Percentiles rank a stretch among this genome's conserved stretches.
Conservation (phyloP, 1,140 invertebrate species). For the Ceratina calcarata region DNA sequence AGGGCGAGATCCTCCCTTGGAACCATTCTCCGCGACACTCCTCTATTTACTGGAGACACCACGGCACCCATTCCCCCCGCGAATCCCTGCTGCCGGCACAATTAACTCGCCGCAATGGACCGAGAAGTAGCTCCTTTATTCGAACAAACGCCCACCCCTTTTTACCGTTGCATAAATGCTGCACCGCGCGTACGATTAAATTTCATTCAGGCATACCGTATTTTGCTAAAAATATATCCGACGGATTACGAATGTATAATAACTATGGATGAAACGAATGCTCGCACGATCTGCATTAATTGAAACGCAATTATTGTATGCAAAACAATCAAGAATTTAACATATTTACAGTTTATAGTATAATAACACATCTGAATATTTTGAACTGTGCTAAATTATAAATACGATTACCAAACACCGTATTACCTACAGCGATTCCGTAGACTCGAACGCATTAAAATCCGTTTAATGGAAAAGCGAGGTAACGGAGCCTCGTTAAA, state of each 20-base stretch:
- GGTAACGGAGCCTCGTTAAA: background rate
- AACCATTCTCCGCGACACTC: background rate
- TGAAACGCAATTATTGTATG: no score
- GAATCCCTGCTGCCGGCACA: constrained; percentile 10
- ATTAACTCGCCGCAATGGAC: constrained; percentile 20
- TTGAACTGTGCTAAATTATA: no score
- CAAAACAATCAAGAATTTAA: no score
- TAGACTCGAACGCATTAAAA: background rate
- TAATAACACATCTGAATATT: no score
- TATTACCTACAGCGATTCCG: no score
- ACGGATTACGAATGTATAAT: no score
- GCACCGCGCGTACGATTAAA: background rate
- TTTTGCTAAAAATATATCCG: background rate
- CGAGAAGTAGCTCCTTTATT: constrained; percentile 16
- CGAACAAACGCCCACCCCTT: constrained; percentile 3
- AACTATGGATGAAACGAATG: no score
- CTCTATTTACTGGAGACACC: constrained; percentile 28
- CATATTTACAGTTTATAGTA: no score
- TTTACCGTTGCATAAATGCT: background rate
- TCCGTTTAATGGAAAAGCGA: background rate
- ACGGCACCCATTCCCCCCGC: background rate
- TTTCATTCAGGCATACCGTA: background rate
- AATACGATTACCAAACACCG: no score
- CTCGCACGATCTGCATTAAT: no score
- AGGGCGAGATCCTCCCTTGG: constrained; percentile 16